Evolutionary conservation across 2,113 vertebrate genomes (phyloP).

Genomic region (Calyptomena viridis): DNA sequence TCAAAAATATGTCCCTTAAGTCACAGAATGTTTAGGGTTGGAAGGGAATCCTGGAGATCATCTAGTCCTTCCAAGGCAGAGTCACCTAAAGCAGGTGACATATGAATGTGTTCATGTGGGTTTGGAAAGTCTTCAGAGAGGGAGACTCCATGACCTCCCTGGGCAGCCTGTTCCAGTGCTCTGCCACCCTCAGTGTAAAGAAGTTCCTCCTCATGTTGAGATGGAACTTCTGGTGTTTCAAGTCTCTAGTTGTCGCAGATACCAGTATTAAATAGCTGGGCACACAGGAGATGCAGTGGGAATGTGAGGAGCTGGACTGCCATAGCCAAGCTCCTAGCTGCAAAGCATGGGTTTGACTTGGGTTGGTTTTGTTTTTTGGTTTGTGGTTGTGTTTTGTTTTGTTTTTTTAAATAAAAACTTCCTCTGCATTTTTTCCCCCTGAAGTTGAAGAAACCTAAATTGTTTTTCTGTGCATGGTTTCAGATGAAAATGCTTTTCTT

Average conservation of each 20-base stretch:
- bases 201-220: background rate
- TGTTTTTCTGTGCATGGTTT: constrained; percentile 25
- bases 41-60: background rate
- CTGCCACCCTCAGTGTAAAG: background rate
- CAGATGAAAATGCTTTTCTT: constrained; percentile 4
- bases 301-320: background rate
- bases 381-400: background rate
- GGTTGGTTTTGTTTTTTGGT: background rate
- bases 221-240: background rate
- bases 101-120: background rate
- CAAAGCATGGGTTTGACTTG: fast-evolving
- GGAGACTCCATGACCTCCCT: background rate
- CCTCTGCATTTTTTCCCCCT: background rate
- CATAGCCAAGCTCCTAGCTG: background rate
- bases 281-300: fast-evolving
- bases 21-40: background rate
- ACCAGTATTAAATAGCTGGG: background rate
- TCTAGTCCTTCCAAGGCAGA: background rate
- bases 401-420: background rate
- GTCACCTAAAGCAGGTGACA: background rate
- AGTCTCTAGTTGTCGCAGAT: background rate
- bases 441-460: background rate
- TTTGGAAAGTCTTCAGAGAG: background rate
- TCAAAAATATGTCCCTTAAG: background rate
- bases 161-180: background rate